These are phyloP conservation scores for Phenganax stokvisi DNA, from an alignment of 92 coral and sea anemone species.

Conservation along the genomic window DNA sequence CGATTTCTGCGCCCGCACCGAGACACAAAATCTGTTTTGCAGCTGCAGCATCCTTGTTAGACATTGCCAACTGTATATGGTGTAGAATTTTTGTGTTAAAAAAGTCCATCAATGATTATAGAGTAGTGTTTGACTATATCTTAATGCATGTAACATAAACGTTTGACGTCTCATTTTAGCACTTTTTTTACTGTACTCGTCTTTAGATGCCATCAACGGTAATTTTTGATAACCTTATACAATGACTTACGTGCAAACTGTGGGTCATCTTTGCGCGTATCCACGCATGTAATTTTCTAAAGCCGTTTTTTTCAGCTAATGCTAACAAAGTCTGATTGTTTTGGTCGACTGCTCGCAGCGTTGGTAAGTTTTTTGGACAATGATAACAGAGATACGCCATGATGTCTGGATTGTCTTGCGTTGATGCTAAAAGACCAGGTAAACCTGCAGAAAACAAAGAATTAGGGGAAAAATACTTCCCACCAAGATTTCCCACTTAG, in stretches of 20 bases:
- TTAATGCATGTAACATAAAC: no score
- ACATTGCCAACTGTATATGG: constrained; percentile 14
- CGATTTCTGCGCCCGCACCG: constrained; percentile 21
- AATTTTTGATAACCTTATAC: neutral
- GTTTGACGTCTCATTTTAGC: no score
- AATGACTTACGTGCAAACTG: constrained; percentile 3
- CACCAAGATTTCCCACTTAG: neutral
- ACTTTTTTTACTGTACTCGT: neutral
- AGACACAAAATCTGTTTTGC: constrained; percentile 13
- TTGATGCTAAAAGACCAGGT: constrained; percentile 17
- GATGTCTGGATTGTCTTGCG: constrained; percentile 37
- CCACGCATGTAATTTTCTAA: constrained; percentile 14
- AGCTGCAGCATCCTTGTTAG: constrained; percentile 12
- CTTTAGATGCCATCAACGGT: neutral
- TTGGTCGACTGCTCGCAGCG: neutral
- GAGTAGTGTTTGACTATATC: no score
- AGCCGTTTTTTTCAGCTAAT: constrained; percentile 17
- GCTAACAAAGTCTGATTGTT: constrained; percentile 6
- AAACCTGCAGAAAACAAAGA: neutral
- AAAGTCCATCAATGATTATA: no score
- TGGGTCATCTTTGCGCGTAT: constrained; percentile 29
- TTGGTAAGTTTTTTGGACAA: constrained; percentile 7
- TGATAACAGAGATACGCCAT: neutral
- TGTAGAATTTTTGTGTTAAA: neutral
- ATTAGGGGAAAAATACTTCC: neutral